Percentiles rank a stretch among this genome's conserved stretches.
Evolutionary conservation across 2,113 vertebrate species (phyloP).

Genomic region (Neotoma lepida): DNA sequence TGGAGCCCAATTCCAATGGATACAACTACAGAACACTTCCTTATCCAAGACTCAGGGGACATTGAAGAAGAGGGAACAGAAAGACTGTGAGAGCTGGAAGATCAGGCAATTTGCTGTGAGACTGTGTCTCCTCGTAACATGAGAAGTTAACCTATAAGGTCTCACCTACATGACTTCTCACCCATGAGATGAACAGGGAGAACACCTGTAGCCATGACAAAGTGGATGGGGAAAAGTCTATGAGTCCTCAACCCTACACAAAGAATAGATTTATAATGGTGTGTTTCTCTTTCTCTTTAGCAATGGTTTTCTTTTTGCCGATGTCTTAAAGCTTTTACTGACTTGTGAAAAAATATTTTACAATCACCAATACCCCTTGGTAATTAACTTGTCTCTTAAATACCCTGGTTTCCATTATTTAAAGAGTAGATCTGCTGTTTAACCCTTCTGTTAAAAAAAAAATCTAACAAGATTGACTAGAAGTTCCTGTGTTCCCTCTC

Average conservation of each 20-base stretch:
- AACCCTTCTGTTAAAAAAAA: neutral
- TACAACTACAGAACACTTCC: neutral
- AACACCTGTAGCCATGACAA: neutral
- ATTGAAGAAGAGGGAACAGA: neutral
- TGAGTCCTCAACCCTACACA: neutral
- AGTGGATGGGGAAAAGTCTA: neutral
- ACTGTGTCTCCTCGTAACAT: neutral
- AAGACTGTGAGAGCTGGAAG: neutral
- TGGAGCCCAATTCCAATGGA: neutral
- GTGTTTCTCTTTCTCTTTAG: neutral
- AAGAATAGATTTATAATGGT: neutral
- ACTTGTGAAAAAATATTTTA: neutral
- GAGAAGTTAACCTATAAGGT: neutral
- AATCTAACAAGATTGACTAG: neutral
- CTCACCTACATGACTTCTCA: neutral
- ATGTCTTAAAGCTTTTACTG: neutral
- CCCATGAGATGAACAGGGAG: neutral
- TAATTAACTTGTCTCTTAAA: neutral
- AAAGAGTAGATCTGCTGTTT: neutral
- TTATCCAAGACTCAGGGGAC: neutral
- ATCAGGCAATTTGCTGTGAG: neutral
- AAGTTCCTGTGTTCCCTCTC: neutral
- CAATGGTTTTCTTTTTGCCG: neutral
- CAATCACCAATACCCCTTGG: neutral
- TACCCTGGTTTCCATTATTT: neutral